Evolutionary conservation across 92 coral and sea anemone species (phyloP).

Genomic region (Chrysogorgia sp.): DNA sequence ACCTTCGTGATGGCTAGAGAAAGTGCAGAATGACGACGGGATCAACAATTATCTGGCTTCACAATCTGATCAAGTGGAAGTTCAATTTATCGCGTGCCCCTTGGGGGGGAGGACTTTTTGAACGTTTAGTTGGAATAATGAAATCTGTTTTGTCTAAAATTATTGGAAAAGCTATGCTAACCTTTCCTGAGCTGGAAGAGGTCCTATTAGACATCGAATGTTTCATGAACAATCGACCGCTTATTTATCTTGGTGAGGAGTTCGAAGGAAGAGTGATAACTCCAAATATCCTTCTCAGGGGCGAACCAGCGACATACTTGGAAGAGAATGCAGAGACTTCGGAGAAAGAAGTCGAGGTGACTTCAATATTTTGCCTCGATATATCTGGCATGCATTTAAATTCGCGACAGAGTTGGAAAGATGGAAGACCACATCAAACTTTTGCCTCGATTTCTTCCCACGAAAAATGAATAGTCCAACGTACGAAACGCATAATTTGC

Average conservation of each 20-base stretch:
- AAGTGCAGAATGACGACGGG: conserved; percentile 35
- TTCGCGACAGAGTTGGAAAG: too few relatives aligned
- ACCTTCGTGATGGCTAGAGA: conserved; percentile 48
- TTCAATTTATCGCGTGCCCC: conserved; percentile 68
- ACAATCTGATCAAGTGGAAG: conserved; percentile 48
- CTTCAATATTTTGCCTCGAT: too few relatives aligned
- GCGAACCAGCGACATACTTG: conserved; percentile 1
- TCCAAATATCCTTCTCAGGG: conserved; percentile 60
- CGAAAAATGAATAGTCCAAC: too few relatives aligned
- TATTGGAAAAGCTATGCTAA: conserved; percentile 57
- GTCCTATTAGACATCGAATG: conserved; percentile 59
- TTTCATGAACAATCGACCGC: conserved; percentile 64
- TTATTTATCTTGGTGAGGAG: conserved; percentile 65
- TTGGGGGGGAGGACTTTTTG: too few relatives aligned
- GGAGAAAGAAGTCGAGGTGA: neutral
- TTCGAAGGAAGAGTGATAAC: conserved; percentile 17
- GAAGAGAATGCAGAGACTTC: neutral
- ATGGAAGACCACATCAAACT: too few relatives aligned
- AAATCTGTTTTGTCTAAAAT: conserved; percentile 49
- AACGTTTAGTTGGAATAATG: too few relatives aligned
- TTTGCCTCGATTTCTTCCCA: too few relatives aligned
- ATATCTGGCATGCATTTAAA: too few relatives aligned
- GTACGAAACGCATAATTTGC: too few relatives aligned
- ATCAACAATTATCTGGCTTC: conserved; percentile 57
- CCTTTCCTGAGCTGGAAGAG: conserved; percentile 57